Percentiles rank a stretch among this genome's conserved stretches.
Conservation (phyloP, 2,797 vertebrate species). For the Cyprinodon diabolis region DNA sequence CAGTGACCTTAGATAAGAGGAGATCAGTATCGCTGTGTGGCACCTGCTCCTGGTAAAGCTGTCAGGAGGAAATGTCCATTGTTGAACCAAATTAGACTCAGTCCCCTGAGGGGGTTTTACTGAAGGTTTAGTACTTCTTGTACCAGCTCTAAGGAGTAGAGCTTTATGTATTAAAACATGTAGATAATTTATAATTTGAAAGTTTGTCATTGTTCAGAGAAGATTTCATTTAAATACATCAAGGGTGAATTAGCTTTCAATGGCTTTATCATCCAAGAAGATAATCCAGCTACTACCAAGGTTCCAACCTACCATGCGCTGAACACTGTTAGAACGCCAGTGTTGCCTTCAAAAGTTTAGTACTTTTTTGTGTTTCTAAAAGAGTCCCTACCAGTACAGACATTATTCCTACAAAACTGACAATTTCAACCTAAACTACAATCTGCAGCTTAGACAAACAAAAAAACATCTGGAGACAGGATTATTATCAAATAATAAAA, state of each 20-base stretch:
- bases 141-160: background rate
- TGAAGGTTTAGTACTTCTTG: background rate
- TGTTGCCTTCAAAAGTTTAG: too few relatives aligned
- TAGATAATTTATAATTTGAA: background rate
- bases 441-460: too few relatives aligned
- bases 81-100: slow-evolving; percentile 57
- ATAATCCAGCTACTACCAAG: background rate
- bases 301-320: background rate
- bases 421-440: too few relatives aligned
- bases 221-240: too few relatives aligned
- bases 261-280: too few relatives aligned
- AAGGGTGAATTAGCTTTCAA: too few relatives aligned
- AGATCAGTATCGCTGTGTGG: slow-evolving; percentile 38
- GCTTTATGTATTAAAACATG: background rate
- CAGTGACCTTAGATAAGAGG: slow-evolving; percentile 34
- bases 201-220: background rate
- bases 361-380: too few relatives aligned
- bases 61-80: slow-evolving; percentile 62
- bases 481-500: too few relatives aligned
- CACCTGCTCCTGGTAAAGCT: slow-evolving; percentile 60
- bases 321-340: too few relatives aligned
- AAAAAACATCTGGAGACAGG: too few relatives aligned
- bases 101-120: slow-evolving; percentile 40
- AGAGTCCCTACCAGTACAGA: too few relatives aligned
- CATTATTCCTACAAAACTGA: too few relatives aligned